These are phyloP conservation scores for Tapirus terrestris DNA, from an alignment of 2,113 vertebrate species.

Conservation along the genomic window DNA sequence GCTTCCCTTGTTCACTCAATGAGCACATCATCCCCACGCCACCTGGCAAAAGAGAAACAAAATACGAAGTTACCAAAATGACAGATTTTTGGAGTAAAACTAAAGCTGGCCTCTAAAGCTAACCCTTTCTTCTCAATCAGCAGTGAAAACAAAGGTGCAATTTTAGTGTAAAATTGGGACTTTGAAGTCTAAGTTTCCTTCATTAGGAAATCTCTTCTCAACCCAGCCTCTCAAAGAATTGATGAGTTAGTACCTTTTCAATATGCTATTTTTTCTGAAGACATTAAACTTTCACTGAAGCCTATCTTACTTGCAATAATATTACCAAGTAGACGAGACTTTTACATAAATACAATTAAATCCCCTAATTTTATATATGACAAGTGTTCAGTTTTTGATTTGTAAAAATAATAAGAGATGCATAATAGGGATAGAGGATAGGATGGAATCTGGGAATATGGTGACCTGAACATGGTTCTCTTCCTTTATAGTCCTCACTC, in stretches of 20 bases:
- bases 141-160: neutral
- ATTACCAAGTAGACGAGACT: neutral
- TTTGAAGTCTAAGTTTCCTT: neutral
- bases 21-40: conserved; percentile 91
- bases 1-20: conserved; percentile 90
- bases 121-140: neutral
- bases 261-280: neutral
- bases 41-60: conserved; percentile 80
- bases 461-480: neutral
- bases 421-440: neutral
- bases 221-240: neutral
- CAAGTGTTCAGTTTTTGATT: neutral
- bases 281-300: neutral
- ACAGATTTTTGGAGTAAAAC: neutral
- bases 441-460: neutral
- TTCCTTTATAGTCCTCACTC: neutral
- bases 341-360: neutral
- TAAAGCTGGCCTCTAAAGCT: neutral
- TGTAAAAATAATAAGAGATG: neutral
- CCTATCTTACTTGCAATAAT: neutral
- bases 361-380: neutral
- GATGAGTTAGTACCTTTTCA: neutral
- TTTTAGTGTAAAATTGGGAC: neutral
- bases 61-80: neutral
- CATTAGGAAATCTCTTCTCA: neutral